phyloP scores from a whole-genome alignment of 2,797 vertebrate species.

The Otolemur crassicaudatus region DNA sequence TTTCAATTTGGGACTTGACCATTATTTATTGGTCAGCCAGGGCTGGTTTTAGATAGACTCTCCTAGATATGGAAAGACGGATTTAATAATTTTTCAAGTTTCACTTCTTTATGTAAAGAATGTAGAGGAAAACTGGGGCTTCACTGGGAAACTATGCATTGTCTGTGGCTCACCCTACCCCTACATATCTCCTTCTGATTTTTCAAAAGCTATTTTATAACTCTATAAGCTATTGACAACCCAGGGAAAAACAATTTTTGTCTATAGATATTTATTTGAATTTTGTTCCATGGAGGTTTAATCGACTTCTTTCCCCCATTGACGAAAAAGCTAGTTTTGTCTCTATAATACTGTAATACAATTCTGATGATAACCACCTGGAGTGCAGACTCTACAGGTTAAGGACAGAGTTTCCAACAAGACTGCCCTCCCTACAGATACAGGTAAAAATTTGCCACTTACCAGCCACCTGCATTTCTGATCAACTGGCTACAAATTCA shows the following conservation, averaged over 20 bases:
- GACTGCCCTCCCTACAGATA: not conserved
- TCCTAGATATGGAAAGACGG: not conserved
- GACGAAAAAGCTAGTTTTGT: not conserved
- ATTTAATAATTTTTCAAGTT: slow-evolving; percentile 1
- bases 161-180: not conserved
- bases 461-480: not conserved
- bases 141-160: not conserved
- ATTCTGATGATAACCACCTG: not conserved
- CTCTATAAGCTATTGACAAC: not conserved
- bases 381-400: not conserved
- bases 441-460: not conserved
- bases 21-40: not conserved
- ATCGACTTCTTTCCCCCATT: not conserved
- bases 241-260: not conserved
- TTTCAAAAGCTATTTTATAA: slow-evolving; percentile 1
- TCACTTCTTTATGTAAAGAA: slow-evolving; percentile 38
- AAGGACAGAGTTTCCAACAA: not conserved
- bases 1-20: not conserved
- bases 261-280: not conserved
- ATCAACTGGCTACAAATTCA: not conserved
- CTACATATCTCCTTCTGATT: not conserved
- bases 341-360: not conserved
- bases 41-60: not conserved
- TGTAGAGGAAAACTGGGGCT: not conserved
- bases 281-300: not conserved